phyloP scores from a whole-genome alignment of 2,888 invertebrate species.

The Pyrgus malvae region DNA sequence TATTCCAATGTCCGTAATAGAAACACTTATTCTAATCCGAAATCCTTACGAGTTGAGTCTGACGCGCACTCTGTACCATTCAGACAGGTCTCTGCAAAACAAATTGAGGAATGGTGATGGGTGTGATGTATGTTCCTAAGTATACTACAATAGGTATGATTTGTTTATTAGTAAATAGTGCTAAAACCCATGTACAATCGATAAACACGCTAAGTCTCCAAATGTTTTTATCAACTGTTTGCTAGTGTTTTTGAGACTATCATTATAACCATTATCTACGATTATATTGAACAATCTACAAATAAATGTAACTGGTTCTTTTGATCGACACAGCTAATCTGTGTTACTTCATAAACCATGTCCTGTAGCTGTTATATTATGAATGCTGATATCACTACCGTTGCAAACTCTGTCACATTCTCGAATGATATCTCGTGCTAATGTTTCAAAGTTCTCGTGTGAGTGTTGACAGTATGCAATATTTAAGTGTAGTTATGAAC shows the following conservation, averaged over 20 bases:
- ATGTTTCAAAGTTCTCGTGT: conserved; percentile 54
- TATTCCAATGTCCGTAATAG: conserved; percentile 70
- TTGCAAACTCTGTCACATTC: conserved; percentile 22
- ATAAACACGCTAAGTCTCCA: conserved; percentile 15
- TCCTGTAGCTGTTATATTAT: conserved; percentile 25
- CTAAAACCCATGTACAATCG: too few relatives aligned
- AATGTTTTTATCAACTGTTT: conserved; percentile 5
- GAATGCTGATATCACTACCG: not conserved
- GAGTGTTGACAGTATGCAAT: conserved; percentile 79
- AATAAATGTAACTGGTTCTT: not conserved
- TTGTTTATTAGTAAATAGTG: not conserved
- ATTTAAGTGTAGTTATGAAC: conserved; percentile 66
- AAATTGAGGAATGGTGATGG: conserved; percentile 74
- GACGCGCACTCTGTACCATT: conserved; percentile 92
- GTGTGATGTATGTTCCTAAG: conserved; percentile 60
- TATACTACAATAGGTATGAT: conserved; percentile 22
- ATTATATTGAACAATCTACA: not conserved
- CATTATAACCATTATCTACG: not conserved
- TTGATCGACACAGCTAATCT: conserved; percentile 5
- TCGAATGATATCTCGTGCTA: conserved; percentile 55
- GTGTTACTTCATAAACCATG: conserved; percentile 30
- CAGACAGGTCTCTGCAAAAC: conserved; percentile 86
- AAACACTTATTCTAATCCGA: conserved; percentile 77
- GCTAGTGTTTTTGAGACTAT: conserved; percentile 14
- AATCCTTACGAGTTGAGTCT: conserved; percentile 92